Evolutionary conservation across 2,888 invertebrate genomes (phyloP).

Genomic region (Tipula helvola): DNA sequence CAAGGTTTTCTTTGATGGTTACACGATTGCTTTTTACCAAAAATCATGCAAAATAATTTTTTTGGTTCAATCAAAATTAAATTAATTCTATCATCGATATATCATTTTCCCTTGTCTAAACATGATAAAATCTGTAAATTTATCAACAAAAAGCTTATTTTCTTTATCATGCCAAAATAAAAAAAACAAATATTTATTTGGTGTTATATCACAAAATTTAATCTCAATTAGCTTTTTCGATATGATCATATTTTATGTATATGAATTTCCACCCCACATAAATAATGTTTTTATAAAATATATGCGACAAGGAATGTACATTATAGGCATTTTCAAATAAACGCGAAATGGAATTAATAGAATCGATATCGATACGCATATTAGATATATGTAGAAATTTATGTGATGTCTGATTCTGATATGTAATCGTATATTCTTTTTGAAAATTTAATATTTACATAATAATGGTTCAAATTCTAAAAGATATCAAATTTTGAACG

Average conservation of each 20-base stretch:
- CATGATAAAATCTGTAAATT: not conserved
- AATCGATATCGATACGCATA: not conserved
- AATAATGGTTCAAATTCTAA: too few relatives aligned
- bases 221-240: not conserved
- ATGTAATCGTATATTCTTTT: not conserved
- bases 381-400: not conserved
- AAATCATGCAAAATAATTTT: not conserved
- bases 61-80: not conserved
- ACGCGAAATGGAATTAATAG: not conserved
- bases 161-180: not conserved
- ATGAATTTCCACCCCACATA: not conserved
- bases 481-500: too few relatives aligned
- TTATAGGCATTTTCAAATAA: not conserved
- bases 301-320: not conserved
- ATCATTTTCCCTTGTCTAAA: not conserved
- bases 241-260: not conserved
- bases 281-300: not conserved
- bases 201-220: not conserved
- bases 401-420: not conserved
- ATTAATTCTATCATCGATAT: not conserved
- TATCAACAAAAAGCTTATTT: not conserved
- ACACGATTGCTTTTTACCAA: too few relatives aligned
- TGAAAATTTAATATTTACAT: too few relatives aligned
- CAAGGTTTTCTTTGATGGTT: too few relatives aligned
- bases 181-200: not conserved